A percentile compares a stretch with the other conserved stretches of the same genome.
Conservation (phyloP, 2,888 invertebrate genomes). For the Pristionchus arcanus region DNA sequence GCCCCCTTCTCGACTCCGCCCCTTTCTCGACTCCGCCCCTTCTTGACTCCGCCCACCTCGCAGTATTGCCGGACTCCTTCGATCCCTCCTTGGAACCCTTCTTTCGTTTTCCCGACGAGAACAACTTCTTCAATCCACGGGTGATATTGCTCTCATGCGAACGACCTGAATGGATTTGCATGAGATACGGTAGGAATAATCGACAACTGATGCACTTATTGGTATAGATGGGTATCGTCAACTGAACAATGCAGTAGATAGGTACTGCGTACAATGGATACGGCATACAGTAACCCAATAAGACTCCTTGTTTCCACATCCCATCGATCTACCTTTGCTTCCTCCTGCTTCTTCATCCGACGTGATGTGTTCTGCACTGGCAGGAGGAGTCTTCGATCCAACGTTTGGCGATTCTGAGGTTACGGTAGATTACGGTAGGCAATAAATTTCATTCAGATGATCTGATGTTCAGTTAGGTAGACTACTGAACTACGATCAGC, state of each 20-base stretch:
- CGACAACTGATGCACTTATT: no score
- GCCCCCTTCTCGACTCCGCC: not conserved
- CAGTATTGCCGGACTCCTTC: not conserved
- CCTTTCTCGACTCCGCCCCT: no score
- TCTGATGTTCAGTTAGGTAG: not conserved
- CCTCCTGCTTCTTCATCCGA: not conserved
- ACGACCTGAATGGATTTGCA: not conserved
- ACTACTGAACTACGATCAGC: not conserved
- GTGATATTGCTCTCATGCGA: not conserved
- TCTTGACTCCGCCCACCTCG: conserved; percentile 8
- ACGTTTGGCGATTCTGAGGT: not conserved
- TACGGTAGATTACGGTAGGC: not conserved
- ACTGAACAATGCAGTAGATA: no score
- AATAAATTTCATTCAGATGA: no score
- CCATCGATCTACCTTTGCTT: not conserved
- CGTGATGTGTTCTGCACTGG: not conserved
- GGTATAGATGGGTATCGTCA: no score
- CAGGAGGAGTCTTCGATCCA: not conserved
- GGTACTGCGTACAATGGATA: no score
- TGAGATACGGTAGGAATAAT: not conserved
- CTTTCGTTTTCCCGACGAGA: not conserved
- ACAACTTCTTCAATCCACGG: not conserved
- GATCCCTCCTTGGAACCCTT: not conserved
- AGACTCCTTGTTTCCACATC: no score
- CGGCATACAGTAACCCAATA: not conserved